phyloP scores from a whole-genome alignment of 2,888 invertebrate species.

The Eupithecia dodoneata region DNA sequence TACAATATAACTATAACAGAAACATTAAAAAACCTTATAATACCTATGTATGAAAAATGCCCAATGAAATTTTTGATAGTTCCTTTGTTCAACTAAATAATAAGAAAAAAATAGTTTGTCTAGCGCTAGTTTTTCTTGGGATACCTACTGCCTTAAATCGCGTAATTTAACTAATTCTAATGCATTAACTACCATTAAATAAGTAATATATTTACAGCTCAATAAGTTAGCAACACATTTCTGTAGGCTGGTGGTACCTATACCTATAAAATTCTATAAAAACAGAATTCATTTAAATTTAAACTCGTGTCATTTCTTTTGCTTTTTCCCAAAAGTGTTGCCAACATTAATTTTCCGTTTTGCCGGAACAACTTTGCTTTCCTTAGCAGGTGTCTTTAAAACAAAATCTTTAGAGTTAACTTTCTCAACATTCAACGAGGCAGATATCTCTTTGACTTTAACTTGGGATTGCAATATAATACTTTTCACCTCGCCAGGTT shows the following conservation, averaged over 20 bases:
- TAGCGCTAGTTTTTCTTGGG: too few relatives aligned
- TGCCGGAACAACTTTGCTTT: neutral
- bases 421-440: neutral
- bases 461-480: neutral
- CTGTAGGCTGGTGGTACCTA: neutral
- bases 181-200: neutral
- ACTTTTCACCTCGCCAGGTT: neutral
- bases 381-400: neutral
- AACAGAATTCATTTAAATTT: neutral
- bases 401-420: neutral
- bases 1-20: too few relatives aligned
- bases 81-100: too few relatives aligned
- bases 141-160: too few relatives aligned
- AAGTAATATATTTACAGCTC: neutral
- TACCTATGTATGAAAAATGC: too few relatives aligned
- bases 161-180: neutral
- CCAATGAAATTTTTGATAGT: too few relatives aligned
- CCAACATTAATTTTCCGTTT: slow-evolving; percentile 2
- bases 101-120: too few relatives aligned
- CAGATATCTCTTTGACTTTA: neutral
- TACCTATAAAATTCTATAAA: neutral
- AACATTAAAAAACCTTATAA: too few relatives aligned
- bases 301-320: neutral
- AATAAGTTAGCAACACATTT: neutral
- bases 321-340: neutral